Base-by-base conservation (phyloP, 2,888 invertebrate species). In the Galerucella pusilla region DNA sequence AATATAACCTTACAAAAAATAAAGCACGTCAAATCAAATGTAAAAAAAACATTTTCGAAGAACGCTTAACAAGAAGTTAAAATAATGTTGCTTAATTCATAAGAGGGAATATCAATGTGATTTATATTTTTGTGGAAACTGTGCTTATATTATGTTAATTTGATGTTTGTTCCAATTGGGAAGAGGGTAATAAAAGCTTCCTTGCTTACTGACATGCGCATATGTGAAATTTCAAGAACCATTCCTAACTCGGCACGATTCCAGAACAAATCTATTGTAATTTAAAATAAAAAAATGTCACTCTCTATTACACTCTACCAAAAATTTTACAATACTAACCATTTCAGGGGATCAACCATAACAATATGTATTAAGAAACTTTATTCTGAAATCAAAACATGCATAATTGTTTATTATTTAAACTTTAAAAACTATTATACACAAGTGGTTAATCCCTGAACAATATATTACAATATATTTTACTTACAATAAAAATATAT, bases 1-100 rank as follows among this genome's bases (percentile, higher is more conserved):
- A 66, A 72, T 72, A 67, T 60, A 72, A 72, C 66, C 60, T 72
- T 66, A 59, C 66, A 6, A 60, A 72, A 72, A 66, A 66, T 72
- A 72, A 72, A 67, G 49, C 65, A 59, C 28, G 42, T 59, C n/a
- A 1, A 46, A 46, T 45, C 25, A 59, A 69, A 52, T 14, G 59
- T 57, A 28, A 35, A 57, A 57, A 57, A 45, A 28, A 68, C 57
- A 67, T 68, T 42, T 68, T 59, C 28, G 25, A 61, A 52, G 6
- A 63, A 54, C 63, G 35, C 52, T 42, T 20, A 57, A 57, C 16
- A 20, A 20, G 20, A 57, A 7, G 20, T 20, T 2, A 20, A 20
- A 20, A 20, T 57, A 57, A 20, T 57, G 57, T 57, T 16, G 14
- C 52, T 52, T n/a, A 52, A 52, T 14, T 52, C 52, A n/a, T 52